Evolutionary conservation across 1,140 invertebrate genomes (phyloP), one percentile per base, ranked within the genome.

Genomic region (Pseudomyrmex gracilis): DNA sequence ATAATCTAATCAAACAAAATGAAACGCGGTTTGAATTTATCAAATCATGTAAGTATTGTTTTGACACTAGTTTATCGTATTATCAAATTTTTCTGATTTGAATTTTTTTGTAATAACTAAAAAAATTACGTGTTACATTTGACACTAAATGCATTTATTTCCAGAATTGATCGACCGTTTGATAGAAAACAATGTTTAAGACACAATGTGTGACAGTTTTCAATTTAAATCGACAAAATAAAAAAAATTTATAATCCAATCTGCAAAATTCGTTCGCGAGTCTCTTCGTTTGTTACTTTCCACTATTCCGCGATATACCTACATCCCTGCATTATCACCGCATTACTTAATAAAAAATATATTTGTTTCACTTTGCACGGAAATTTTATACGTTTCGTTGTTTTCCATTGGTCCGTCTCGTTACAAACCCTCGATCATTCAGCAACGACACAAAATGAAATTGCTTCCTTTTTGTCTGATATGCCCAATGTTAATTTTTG

Each of bases 321-420:
- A 58, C 17, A 43, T 66, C 13, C 58, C 66, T 71, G 64, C 20
- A 64, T 34, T 57, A 12, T 63, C 34, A 13, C n/a, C 0, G 1
- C 22, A 47, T 73, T 83, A 66, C 20, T 49, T 15, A 12, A 20
- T 15, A 53, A 34, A 43, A 51, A 83, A 49, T 0, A 15, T 68
- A 51, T 61, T 76, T 55, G 61, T 49, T 2, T 43, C 13, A 66
- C 49, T 64, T 20, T 22, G 34, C 22, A 34, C 12, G 15, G 58
- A 47, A 64, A 74, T 77, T 82, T 67, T 53, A 86, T 17, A 70
- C 51, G 47, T 86, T 85, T 57, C 61, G 55, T 82, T 22, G 53
- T 20, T 73, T 22, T 47, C n/a, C 5, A 8, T 12, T 9, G 5
- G 10, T 47, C 64, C 64, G 34, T 43, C n/a, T 63, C n/a, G 45